These are phyloP conservation scores for Noctuana brunneofusca DNA, from an alignment of 2,888 invertebrate species.

Conservation along the genomic window DNA sequence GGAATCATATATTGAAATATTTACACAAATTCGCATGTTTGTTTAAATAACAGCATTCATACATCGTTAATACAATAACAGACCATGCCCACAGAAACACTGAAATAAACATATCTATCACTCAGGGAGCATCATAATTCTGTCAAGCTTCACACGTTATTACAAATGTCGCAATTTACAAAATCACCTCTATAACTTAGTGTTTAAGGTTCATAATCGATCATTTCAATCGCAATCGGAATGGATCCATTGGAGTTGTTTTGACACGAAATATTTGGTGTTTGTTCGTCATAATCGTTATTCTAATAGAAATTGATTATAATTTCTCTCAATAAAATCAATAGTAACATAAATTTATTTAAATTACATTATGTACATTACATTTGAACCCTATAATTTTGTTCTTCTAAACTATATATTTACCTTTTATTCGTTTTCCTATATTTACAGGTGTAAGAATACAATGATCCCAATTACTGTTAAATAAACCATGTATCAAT, in stretches of 20 bases:
- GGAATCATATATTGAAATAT: conserved; percentile 31
- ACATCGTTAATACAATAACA: conserved; percentile 47
- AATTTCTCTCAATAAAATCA: background rate
- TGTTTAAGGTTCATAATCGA: conserved; percentile 10
- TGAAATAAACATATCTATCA: conserved; percentile 59
- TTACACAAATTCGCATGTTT: conserved; percentile 31
- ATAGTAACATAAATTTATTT: background rate
- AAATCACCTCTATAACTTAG: conserved; percentile 25
- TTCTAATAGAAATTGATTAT: conserved; percentile 5
- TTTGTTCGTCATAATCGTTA: conserved; percentile 10
- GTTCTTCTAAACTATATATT: no score
- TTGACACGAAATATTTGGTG: conserved; percentile 41
- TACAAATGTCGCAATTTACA: conserved; percentile 30
- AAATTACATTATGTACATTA: background rate
- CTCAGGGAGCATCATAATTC: conserved; percentile 63
- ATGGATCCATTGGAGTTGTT: conserved; percentile 30
- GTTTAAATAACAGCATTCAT: conserved; percentile 34
- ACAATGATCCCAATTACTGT: no score
- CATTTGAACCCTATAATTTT: no score
- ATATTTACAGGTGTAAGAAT: no score
- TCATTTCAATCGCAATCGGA: background rate
- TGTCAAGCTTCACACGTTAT: conserved; percentile 44
- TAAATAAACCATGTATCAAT: no score
- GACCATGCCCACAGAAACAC: conserved; percentile 64
- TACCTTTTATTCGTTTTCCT: no score